phyloP scores from a whole-genome alignment of 1,140 invertebrate genomes.

The Doryteuthis pealeii region DNA sequence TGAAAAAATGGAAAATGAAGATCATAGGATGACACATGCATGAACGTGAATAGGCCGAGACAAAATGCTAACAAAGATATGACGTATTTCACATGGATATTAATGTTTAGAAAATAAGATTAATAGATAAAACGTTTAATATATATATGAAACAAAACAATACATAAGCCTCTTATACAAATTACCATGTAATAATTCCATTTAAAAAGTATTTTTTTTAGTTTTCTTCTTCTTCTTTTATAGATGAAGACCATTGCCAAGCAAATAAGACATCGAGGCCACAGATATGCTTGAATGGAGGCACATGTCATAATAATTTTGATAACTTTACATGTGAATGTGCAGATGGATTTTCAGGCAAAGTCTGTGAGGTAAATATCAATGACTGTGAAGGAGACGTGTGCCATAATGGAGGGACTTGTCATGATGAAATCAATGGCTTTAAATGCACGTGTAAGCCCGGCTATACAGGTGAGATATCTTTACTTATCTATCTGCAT shows the following conservation, averaged over 20 bases:
- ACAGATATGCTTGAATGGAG: constrained; percentile 33
- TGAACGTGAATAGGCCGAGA: too few relatives aligned
- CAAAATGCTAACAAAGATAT: too few relatives aligned
- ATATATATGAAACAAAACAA: too few relatives aligned
- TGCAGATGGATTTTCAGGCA: constrained; percentile 28
- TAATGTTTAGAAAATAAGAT: too few relatives aligned
- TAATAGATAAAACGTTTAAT: too few relatives aligned
- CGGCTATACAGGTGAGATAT: constrained; percentile 12
- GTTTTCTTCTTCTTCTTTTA: not conserved
- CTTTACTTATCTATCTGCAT: not conserved
- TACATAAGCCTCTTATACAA: too few relatives aligned
- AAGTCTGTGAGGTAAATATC: constrained; percentile 31
- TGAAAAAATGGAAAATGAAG: too few relatives aligned
- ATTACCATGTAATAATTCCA: too few relatives aligned
- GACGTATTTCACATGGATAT: too few relatives aligned
- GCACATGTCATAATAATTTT: constrained; percentile 31
- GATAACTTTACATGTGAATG: constrained; percentile 32
- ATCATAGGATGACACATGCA: too few relatives aligned
- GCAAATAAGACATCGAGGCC: not conserved
- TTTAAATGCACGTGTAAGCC: constrained; percentile 9
- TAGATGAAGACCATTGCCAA: not conserved
- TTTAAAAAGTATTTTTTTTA: not conserved
- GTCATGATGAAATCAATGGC: constrained; percentile 11
- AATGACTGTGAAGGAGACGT: constrained; percentile 35
- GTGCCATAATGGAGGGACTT: constrained; percentile 27